Evolutionary conservation across 1,140 invertebrate species (phyloP).

Genomic region (Caligus rogercresseyi): DNA sequence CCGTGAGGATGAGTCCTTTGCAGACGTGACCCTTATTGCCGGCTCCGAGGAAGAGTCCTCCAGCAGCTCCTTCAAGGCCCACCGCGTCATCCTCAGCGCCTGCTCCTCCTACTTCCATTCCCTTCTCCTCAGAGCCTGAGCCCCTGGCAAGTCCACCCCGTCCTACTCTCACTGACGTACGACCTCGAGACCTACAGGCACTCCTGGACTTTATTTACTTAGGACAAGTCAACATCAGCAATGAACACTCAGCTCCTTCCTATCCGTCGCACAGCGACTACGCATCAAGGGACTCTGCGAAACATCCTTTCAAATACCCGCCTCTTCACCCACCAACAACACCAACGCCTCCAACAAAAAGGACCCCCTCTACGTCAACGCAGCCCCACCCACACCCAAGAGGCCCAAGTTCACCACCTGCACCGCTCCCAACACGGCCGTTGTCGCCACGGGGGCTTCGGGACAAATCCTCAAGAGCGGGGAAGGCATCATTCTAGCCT

Average conservation of each 20-base stretch:
- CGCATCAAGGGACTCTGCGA: constrained; percentile 28
- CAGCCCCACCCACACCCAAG: not conserved
- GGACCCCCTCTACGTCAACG: not conserved
- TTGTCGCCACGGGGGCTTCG: too few relatives aligned
- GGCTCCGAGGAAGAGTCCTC: constrained; percentile 1
- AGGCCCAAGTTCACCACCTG: not conserved
- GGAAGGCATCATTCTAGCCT: not conserved
- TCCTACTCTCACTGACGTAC: constrained; percentile 29
- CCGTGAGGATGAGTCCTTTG: constrained; percentile 19
- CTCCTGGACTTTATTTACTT: constrained; percentile 28
- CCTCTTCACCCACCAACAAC: not conserved
- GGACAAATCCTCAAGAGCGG: too few relatives aligned
- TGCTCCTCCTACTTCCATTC: constrained; percentile 22
- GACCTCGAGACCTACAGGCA: constrained; percentile 26
- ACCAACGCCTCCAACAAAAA: not conserved
- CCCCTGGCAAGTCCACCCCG: constrained; percentile 27
- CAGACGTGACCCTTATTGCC: constrained; percentile 22
- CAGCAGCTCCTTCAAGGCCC: constrained; percentile 22
- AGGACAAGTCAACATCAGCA: constrained; percentile 27
- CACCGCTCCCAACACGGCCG: too few relatives aligned
- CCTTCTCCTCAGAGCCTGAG: constrained; percentile 22
- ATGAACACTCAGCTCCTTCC: constrained; percentile 25
- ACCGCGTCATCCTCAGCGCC: constrained; percentile 22
- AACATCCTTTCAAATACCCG: not conserved
- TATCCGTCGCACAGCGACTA: constrained; percentile 27